Evolutionary conservation across 2,888 invertebrate genomes (phyloP), one percentile per base, ranked within the genome.

Genomic region (Altica lythri): DNA sequence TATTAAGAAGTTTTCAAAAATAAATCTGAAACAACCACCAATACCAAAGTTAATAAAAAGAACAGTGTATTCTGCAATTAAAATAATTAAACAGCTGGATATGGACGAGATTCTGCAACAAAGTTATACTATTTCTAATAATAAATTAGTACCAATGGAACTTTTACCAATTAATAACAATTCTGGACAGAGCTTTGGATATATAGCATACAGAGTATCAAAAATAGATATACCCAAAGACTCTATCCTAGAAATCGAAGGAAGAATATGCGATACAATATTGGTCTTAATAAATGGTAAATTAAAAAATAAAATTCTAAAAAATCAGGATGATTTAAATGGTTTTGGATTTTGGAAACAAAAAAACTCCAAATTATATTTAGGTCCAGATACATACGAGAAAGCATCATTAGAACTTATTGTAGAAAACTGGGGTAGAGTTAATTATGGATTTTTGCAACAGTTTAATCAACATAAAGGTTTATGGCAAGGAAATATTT

Each of bases 351-450:
- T 71, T 61, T 80, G 79, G 79, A 66, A 64, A 47, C 14, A 57
- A 9, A 56, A 67, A 55, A 66, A 76, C 59, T 69, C 71, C 1
- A 68, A 60, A 10, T 55, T 77, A 19, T 57, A 57, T 12, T 47
- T 78, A 4, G 48, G 62, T 2, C 34, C 60, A 4, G 13, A 50
- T 6, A 57, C 48, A n/a, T 55, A 62, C 12, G 57, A 62, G 10
- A 65, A 68, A 2, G 71, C 71, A 2, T 73, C 71, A 43, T 53
- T 81, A 12, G 76, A 77, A 49, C 57, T 81, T 5, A 63, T 84
- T 1, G 77, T 79, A 1, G 94, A 95, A 77, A 92, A 89, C 72
- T 89, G 89, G 78, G 95, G 94, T 3, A 81, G 92, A 44, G 82
- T 89, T 32, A 91, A 90, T 72, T 73, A 65, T 43, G 74, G 74